Conservation (phyloP, 2,113 vertebrate genomes). For the Amazona guildingii region DNA sequence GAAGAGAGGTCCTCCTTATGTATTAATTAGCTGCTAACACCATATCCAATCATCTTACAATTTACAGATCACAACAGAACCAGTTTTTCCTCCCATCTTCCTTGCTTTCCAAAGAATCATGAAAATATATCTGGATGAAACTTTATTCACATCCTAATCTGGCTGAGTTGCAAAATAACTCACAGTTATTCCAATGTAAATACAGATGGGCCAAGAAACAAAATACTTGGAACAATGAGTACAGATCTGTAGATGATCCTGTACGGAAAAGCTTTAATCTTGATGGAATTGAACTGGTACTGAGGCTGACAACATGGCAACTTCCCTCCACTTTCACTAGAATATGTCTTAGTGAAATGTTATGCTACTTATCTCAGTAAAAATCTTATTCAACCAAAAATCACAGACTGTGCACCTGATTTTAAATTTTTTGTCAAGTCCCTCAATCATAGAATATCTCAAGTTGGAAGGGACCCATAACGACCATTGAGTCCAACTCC, state of each 20-base stretch:
- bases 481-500: background rate
- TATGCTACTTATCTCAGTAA: background rate
- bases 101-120: background rate
- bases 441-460: background rate
- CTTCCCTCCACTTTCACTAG: background rate
- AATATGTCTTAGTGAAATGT: background rate
- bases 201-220: background rate
- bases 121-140: background rate
- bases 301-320: background rate
- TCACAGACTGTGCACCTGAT: background rate
- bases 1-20: background rate
- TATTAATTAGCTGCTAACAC: background rate
- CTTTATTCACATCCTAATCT: background rate
- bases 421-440: background rate
- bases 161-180: background rate
- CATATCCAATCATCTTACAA: background rate
- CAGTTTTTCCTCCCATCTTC: background rate
- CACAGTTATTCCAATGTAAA: background rate
- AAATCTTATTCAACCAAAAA: background rate
- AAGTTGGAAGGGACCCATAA: background rate
- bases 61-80: background rate
- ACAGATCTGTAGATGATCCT: background rate
- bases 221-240: background rate
- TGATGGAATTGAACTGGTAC: background rate
- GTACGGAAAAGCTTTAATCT: background rate